Conservation (phyloP, 1,140 invertebrate species). For the Heterodera schachtii region DNA sequence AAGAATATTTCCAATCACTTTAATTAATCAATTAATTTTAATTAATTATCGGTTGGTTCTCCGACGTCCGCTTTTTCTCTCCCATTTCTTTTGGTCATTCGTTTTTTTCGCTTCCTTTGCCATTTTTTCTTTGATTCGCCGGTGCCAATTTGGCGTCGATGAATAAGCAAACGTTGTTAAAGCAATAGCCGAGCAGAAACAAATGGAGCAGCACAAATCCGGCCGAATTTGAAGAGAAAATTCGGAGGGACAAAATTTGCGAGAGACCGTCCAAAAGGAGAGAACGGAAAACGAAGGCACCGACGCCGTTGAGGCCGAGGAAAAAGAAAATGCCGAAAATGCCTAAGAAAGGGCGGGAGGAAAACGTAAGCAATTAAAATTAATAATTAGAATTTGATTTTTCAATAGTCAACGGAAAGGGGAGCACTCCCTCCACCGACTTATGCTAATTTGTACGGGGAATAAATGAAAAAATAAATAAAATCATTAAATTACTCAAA, state of each 20-base stretch:
- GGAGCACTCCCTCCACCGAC: too few species aligned
- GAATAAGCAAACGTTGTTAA: slow-evolving; percentile 59
- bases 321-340: slow-evolving; percentile 66
- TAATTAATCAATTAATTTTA: too few species aligned
- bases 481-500: too few species aligned
- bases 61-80: too few species aligned
- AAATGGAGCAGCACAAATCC: slow-evolving; percentile 62
- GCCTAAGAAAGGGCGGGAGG: background rate
- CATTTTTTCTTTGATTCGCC: background rate
- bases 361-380: background rate
- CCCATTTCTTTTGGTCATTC: background rate
- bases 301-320: slow-evolving; percentile 50
- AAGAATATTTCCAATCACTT: too few species aligned
- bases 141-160: slow-evolving; percentile 51
- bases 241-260: slow-evolving; percentile 31
- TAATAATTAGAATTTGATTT: too few species aligned
- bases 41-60: too few species aligned
- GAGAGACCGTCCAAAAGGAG: slow-evolving; percentile 52
- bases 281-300: slow-evolving; percentile 54
- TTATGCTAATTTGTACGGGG: too few species aligned
- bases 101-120: slow-evolving; percentile 1
- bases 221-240: slow-evolving; percentile 33
- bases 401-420: too few species aligned
- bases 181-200: slow-evolving; percentile 59
- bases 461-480: too few species aligned